Evolutionary conservation across 1,140 invertebrate genomes (phyloP).

Genomic region (Tenebrio molitor): DNA sequence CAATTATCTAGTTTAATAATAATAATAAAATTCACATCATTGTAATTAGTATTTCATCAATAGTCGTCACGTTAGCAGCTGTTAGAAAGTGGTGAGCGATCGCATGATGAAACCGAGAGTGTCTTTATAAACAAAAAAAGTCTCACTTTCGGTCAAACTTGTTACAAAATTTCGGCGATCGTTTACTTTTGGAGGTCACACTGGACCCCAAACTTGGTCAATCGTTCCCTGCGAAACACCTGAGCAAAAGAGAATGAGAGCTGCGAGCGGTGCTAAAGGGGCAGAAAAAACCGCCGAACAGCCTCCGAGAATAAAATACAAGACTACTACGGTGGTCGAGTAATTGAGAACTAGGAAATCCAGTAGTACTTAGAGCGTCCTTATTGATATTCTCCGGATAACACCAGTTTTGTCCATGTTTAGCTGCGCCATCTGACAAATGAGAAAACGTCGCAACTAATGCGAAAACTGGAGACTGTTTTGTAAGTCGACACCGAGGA

Average conservation of each 20-base stretch:
- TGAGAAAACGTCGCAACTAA: constrained; percentile 46
- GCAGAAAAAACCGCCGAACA: constrained; percentile 3
- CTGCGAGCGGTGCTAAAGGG: neutral
- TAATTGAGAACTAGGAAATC: constrained; percentile 48
- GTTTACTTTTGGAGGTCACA: too few species aligned
- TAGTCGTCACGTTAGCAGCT: too few species aligned
- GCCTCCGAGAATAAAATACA: constrained; percentile 38
- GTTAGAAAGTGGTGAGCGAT: too few species aligned
- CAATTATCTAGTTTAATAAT: too few species aligned
- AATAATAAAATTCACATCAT: too few species aligned
- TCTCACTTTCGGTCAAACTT: too few species aligned
- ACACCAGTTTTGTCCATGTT: constrained; percentile 45
- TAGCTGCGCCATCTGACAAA: constrained; percentile 41
- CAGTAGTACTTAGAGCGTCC: constrained; percentile 40
- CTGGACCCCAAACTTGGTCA: too few species aligned
- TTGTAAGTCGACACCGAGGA: constrained; percentile 10
- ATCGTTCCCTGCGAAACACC: too few species aligned
- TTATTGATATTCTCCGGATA: constrained; percentile 50
- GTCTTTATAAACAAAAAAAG: too few species aligned
- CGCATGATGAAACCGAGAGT: too few species aligned
- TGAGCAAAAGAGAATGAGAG: neutral
- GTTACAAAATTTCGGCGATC: too few species aligned
- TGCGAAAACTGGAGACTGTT: constrained; percentile 33
- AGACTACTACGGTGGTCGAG: constrained; percentile 45
- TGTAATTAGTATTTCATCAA: too few species aligned